Conservation (phyloP, 2,113 vertebrate species). For the Pungitius pungitius region DNA sequence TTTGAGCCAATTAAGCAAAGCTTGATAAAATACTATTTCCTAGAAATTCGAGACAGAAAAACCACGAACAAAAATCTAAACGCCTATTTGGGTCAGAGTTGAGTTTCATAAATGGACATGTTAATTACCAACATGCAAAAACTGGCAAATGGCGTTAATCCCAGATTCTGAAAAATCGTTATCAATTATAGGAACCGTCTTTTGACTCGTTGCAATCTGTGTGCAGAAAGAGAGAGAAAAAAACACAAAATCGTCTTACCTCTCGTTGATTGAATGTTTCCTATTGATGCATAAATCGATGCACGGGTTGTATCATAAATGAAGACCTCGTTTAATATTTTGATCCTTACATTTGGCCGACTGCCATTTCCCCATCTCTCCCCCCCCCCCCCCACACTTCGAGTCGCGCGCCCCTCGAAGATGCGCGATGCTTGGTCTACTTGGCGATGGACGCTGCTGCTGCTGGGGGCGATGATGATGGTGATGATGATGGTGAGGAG, state of each 20-base stretch:
- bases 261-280: slow-evolving; percentile 49
- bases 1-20: background rate
- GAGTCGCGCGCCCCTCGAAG: slow-evolving; percentile 56
- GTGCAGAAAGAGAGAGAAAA: background rate
- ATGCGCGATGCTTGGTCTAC: slow-evolving; percentile 37
- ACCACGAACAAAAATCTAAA: fast-evolving
- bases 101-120: too few species aligned
- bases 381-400: too few species aligned
- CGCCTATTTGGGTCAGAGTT: background rate
- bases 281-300: slow-evolving; percentile 30
- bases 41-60: background rate
- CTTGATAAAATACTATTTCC: background rate
- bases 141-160: background rate
- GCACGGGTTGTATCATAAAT: slow-evolving; percentile 66
- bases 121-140: background rate
- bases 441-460: slow-evolving; percentile 37
- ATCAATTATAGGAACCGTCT: background rate
- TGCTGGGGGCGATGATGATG: slow-evolving; percentile 48
- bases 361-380: slow-evolving; percentile 77
- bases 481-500: background rate
- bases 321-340: slow-evolving; percentile 50
- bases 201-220: background rate
- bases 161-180: background rate
- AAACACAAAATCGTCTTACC: slow-evolving; percentile 53
- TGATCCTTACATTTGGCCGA: slow-evolving; percentile 56